Conservation (phyloP, 1,140 invertebrate genomes). For the Eriosoma lanigerum region DNA sequence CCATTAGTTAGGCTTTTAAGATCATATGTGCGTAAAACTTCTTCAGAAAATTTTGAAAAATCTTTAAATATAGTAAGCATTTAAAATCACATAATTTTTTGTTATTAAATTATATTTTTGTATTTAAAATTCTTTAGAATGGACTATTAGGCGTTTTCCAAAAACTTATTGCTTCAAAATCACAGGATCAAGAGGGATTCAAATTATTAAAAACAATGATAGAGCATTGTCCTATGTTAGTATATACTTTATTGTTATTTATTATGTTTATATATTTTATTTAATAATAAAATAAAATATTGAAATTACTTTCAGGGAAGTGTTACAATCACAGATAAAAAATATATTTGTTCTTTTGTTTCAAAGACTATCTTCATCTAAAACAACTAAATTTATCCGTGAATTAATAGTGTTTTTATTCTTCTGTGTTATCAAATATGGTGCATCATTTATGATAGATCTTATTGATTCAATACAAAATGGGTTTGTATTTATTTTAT, state of each 20-base stretch:
- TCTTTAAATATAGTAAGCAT: constrained; percentile 57
- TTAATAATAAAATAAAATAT: constrained; percentile 19
- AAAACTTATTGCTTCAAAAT: constrained; percentile 92
- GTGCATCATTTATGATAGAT: constrained; percentile 70
- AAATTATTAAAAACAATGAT: constrained; percentile 83
- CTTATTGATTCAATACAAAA: constrained; percentile 84
- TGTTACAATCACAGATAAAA: constrained; percentile 76
- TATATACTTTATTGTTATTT: constrained; percentile 53
- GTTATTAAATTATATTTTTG: not conserved
- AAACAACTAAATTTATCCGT: constrained; percentile 91
- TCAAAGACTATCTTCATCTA: constrained; percentile 85
- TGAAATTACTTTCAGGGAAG: constrained; percentile 61
- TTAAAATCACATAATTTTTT: constrained; percentile 40
- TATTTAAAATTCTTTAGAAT: constrained; percentile 63
- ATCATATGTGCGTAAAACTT: constrained; percentile 69
- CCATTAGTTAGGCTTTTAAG: constrained; percentile 86
- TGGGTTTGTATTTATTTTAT: constrained; percentile 64
- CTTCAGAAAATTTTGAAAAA: constrained; percentile 56
- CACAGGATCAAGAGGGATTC: constrained; percentile 96
- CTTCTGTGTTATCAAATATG: constrained; percentile 79
- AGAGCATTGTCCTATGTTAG: constrained; percentile 73
- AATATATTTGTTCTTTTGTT: constrained; percentile 91
- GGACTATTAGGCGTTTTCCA: constrained; percentile 93
- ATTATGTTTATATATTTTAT: not conserved
- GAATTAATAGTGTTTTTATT: constrained; percentile 87